Percentiles rank a stretch among this genome's conserved stretches.
These are phyloP conservation scores for Hybognathus amarus DNA, from an alignment of 2,797 vertebrate species.

Conservation along the genomic window DNA sequence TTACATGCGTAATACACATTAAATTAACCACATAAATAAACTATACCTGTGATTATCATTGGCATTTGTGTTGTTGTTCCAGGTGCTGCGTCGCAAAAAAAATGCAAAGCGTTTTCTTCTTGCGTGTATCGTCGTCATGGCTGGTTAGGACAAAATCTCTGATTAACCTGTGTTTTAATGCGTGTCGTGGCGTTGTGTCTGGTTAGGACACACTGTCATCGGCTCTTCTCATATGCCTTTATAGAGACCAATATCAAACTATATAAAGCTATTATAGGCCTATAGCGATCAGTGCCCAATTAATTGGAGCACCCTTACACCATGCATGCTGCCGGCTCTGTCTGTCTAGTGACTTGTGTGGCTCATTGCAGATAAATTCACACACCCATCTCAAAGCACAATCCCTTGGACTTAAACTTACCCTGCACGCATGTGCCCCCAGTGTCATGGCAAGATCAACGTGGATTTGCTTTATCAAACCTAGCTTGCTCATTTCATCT, in stretches of 20 bases:
- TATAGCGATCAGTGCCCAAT: neutral
- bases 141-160: no score
- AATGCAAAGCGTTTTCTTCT: no score
- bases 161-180: no score
- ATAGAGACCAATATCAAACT: neutral
- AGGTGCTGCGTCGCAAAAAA: no score
- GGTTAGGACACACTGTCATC: neutral
- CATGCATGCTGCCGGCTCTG: constrained; percentile 47
- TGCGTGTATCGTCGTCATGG: no score
- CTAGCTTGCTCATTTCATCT: neutral
- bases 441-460: constrained; percentile 4
- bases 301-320: constrained; percentile 19
- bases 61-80: no score
- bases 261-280: neutral
- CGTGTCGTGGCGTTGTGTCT: no score
- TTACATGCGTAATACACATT: no score
- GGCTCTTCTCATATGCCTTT: neutral
- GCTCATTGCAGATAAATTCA: constrained; percentile 11
- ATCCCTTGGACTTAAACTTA: constrained; percentile 4
- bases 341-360: constrained; percentile 16
- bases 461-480: neutral
- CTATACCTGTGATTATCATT: no score
- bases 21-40: no score
- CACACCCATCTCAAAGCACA: neutral
- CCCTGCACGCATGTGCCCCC: neutral